Evolutionary conservation across 2,113 vertebrate genomes (phyloP).

Genomic region (Oncorhynchus keta): DNA sequence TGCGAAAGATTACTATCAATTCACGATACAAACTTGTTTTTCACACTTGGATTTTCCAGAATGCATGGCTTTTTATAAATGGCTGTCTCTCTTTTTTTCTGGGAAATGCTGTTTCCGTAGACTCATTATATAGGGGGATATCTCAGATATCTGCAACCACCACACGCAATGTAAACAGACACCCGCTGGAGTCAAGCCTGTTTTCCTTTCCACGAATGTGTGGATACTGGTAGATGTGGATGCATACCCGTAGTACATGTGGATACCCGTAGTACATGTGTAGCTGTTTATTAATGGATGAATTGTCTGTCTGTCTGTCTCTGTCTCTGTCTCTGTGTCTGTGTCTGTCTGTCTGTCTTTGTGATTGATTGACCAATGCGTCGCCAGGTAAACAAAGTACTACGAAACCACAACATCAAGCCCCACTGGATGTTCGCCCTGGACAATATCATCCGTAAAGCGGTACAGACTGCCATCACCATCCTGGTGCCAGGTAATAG

Average conservation of each 20-base stretch:
- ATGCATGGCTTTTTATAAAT: neutral
- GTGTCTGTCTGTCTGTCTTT: neutral
- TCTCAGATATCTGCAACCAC: neutral
- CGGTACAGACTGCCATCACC: slow-evolving; percentile 96
- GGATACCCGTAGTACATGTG: neutral
- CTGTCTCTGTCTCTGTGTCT: neutral
- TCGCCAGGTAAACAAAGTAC: slow-evolving; percentile 94
- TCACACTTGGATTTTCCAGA: neutral
- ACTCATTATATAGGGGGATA: neutral
- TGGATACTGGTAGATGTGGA: neutral
- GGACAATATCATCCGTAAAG: slow-evolving; percentile 97
- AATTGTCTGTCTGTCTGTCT: neutral
- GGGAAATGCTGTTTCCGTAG: neutral
- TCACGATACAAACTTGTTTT: neutral
- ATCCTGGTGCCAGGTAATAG: slow-evolving; percentile 92
- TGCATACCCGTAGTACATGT: neutral
- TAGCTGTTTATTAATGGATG: neutral
- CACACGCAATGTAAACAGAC: neutral
- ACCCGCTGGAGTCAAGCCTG: neutral
- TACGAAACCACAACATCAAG: slow-evolving; percentile 97
- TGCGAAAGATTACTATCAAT: neutral
- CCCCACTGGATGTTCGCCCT: slow-evolving; percentile 99
- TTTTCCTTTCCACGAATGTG: neutral
- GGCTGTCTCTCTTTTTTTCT: neutral
- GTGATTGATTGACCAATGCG: slow-evolving; percentile 29